Conservation (phyloP, 2,113 vertebrate species). For the Leuciscus idus region DNA sequence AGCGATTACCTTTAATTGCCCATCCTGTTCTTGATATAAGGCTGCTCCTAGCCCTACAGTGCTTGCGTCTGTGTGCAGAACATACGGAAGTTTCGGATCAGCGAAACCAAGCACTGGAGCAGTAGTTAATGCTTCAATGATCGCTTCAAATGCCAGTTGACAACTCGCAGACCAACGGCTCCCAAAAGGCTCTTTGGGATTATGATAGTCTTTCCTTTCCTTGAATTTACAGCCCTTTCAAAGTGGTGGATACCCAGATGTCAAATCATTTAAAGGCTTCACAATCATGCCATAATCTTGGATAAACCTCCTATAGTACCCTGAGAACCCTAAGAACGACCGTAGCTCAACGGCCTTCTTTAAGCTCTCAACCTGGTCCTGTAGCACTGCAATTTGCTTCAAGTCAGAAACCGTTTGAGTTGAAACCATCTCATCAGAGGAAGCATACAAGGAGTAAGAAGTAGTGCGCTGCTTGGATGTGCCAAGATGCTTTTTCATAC, state of each 20-base stretch:
- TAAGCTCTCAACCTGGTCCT: not conserved
- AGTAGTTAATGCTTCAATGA: conserved; percentile 16
- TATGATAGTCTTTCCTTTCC: not conserved
- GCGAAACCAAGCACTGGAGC: conserved; percentile 32
- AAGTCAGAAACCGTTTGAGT: not conserved
- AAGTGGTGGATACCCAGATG: not conserved
- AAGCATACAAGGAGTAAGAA: not conserved
- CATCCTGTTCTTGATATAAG: conserved; percentile 30
- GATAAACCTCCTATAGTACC: not conserved
- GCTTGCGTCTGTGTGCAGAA: conserved; percentile 1
- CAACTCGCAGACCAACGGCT: not conserved
- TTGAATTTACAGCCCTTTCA: not conserved
- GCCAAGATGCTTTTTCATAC: not conserved
- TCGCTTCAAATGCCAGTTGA: conserved; percentile 9
- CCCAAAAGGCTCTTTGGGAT: not conserved
- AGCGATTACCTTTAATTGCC: conserved; percentile 14
- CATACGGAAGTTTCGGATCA: conserved; percentile 8
- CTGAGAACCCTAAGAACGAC: not conserved
- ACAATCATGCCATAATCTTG: not conserved
- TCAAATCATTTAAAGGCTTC: not conserved
- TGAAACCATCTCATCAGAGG: not conserved
- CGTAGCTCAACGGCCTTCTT: not conserved
- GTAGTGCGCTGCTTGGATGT: not conserved
- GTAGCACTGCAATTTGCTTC: not conserved
- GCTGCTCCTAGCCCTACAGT: conserved; percentile 16